Conservation (phyloP, 2,113 vertebrate species). For the Myiozetetes cayanensis region DNA sequence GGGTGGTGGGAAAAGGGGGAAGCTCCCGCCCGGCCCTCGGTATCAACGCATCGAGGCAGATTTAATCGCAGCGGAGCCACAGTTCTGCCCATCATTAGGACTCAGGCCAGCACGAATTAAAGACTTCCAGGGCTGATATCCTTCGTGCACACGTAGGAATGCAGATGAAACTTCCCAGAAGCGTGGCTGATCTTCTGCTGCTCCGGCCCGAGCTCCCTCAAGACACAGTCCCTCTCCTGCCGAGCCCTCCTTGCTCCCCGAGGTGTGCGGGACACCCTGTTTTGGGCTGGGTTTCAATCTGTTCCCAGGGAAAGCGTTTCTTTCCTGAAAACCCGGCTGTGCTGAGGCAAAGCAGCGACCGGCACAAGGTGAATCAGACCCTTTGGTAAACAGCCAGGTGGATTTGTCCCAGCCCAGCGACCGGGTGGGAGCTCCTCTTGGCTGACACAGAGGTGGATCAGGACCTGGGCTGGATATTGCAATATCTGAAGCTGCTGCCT, state of each 20-base stretch:
- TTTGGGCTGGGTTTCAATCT: neutral
- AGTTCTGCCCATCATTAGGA: neutral
- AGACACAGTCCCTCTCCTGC: neutral
- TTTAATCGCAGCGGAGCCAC: accelerated
- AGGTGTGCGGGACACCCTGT: neutral
- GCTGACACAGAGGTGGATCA: accelerated
- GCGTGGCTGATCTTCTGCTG: neutral
- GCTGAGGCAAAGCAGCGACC: neutral
- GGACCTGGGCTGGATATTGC: neutral
- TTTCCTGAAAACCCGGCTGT: neutral
- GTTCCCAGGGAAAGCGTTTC: neutral
- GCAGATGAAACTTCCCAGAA: neutral
- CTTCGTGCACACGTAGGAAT: accelerated
- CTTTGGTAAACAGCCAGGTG: neutral
- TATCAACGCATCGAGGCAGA: neutral
- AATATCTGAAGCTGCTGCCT: neutral
- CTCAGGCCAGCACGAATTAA: neutral
- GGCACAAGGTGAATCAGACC: neutral
- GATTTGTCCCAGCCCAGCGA: neutral
- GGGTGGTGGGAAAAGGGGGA: neutral
- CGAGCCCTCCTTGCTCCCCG: neutral
- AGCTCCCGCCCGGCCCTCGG: accelerated
- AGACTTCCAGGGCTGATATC: neutral
- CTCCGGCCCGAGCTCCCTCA: neutral
- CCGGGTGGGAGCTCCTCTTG: accelerated